A percentile compares a stretch with the other conserved stretches of the same genome.
Evolutionary conservation across 2,113 vertebrate genomes (phyloP).

Genomic region (Stigmatopora nigra): DNA sequence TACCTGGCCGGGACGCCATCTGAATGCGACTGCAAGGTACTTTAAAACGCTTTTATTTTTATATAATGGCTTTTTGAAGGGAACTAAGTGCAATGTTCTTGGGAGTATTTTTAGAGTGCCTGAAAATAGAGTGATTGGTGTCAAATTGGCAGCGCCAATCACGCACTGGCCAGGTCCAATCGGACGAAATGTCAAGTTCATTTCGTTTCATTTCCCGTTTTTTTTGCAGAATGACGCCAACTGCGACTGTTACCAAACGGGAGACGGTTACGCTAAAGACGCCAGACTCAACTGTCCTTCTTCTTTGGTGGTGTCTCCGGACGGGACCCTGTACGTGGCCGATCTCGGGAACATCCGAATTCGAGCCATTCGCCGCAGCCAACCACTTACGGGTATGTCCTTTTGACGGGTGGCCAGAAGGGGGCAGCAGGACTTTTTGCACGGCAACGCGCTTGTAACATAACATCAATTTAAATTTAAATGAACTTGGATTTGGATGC

Average conservation of each 20-base stretch:
- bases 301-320: conserved; percentile 88
- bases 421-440: no score
- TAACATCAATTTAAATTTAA: no score
- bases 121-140: neutral
- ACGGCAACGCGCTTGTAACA: no score
- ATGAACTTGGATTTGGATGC: no score
- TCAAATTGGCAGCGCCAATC: neutral
- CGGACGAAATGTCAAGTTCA: no score
- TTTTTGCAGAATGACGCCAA: conserved; percentile 80
- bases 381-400: conserved; percentile 71
- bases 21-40: conserved; percentile 91
- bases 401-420: neutral
- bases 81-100: neutral
- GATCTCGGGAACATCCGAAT: conserved; percentile 95
- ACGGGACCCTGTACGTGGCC: conserved; percentile 90
- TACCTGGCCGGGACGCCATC: conserved; percentile 86
- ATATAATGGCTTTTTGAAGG: neutral
- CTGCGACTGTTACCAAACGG: conserved; percentile 94
- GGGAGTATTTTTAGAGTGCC: neutral
- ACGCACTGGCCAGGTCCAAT: neutral
- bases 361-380: conserved; percentile 85
- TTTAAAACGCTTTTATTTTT: neutral
- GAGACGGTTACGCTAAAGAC: conserved; percentile 94
- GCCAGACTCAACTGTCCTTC: conserved; percentile 88
- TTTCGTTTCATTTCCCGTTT: neutral